Percentiles rank a stretch among this genome's conserved stretches.
These are phyloP conservation scores for Mythimna ferrago DNA, from an alignment of 2,888 invertebrate species.

Conservation along the genomic window DNA sequence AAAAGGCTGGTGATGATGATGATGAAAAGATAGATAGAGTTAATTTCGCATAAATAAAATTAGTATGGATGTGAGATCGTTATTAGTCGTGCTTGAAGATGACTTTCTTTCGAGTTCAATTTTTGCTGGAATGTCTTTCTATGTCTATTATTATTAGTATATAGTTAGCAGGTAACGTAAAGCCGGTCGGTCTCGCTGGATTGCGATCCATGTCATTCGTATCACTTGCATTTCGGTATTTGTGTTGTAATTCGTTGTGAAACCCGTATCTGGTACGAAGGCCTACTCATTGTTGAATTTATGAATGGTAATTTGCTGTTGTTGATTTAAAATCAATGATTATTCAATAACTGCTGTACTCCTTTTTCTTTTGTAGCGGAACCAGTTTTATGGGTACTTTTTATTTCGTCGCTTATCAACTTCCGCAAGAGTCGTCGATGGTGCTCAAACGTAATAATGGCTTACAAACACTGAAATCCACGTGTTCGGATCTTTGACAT, in stretches of 20 bases:
- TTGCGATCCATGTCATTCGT: constrained; percentile 69
- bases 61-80: constrained; percentile 41
- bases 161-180: constrained; percentile 52
- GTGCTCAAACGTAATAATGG: constrained; percentile 11
- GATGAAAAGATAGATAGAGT: no score
- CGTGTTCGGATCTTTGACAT: constrained; percentile 19
- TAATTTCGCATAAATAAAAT: no score
- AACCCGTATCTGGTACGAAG: constrained; percentile 52
- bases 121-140: constrained; percentile 33
- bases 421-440: constrained; percentile 28
- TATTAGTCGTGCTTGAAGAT: constrained; percentile 70
- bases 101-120: constrained; percentile 62
- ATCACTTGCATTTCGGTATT: constrained; percentile 66
- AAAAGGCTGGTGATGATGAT: no score
- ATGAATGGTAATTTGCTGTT: constrained; percentile 37
- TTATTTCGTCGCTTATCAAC: constrained; percentile 40
- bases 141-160: constrained; percentile 31
- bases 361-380: constrained; percentile 13
- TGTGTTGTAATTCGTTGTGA: constrained; percentile 57
- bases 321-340: constrained; percentile 37
- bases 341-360: constrained; percentile 14
- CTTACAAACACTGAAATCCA: constrained; percentile 11
- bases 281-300: constrained; percentile 43
- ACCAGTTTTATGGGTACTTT: constrained; percentile 28
- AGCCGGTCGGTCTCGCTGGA: constrained; percentile 63